These are phyloP conservation scores for Campopleginae sp. DNA, from an alignment of 2,888 invertebrate genomes.

Conservation along the genomic window DNA sequence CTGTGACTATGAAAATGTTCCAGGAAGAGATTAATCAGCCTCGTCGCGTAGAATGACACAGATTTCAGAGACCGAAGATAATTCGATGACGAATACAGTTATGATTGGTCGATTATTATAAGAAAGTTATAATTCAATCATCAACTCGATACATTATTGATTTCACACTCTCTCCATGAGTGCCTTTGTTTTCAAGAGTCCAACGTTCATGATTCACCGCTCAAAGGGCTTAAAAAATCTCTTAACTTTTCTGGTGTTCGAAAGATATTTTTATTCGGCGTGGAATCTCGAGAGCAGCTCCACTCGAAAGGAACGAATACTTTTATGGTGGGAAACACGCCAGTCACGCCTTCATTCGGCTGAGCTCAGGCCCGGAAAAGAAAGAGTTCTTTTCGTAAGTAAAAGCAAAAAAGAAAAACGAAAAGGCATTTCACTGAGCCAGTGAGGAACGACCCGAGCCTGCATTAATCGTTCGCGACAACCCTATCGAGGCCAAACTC, in stretches of 20 bases:
- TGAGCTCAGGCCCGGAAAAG: conserved; percentile 33
- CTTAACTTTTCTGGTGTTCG: conserved; percentile 15
- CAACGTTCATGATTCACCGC: neutral
- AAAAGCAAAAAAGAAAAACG: conserved; percentile 33
- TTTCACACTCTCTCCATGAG: neutral
- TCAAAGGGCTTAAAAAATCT: conserved; percentile 2
- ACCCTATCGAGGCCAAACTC: conserved; percentile 58
- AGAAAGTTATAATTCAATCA: neutral
- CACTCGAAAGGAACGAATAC: conserved; percentile 1
- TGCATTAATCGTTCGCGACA: conserved; percentile 56
- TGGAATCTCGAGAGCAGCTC: conserved; percentile 22
- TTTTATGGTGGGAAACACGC: conserved; percentile 34
- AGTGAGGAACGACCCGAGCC: conserved; percentile 49
- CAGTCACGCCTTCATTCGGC: conserved; percentile 49
- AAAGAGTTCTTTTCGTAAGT: conserved; percentile 38
- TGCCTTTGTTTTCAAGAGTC: neutral
- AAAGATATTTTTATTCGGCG: neutral
- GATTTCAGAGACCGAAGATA: conserved; percentile 44
- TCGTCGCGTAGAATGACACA: conserved; percentile 10
- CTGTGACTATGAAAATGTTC: conserved; percentile 22
- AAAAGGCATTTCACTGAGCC: conserved; percentile 47
- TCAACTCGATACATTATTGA: neutral
- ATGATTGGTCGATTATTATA: conserved; percentile 23
- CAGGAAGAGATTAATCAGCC: conserved; percentile 36
- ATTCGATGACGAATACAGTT: conserved; percentile 25